Evolutionary conservation across 2,797 vertebrate genomes (phyloP), one percentile per base, ranked within the genome.

Genomic region (Intellagama lesueurii): DNA sequence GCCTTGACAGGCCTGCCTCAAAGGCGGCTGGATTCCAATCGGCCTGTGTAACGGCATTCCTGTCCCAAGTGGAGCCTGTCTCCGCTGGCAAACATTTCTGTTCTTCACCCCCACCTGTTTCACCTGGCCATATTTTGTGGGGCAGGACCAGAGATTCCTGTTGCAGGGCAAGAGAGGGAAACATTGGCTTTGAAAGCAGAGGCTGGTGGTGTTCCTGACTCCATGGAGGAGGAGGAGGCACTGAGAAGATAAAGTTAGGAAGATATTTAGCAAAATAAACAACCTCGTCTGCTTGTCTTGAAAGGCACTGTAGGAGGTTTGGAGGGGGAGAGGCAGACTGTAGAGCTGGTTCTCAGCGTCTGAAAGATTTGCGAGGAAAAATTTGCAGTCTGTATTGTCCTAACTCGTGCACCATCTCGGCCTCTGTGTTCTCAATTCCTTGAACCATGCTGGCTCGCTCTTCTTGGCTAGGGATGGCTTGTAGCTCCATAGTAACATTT

Each of bases 21-120:
- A 7, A 24, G 52, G 70, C 47, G n/a, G 52, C 14, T 28, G 40
- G 66, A 87, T 90, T 90, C 85, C 86, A 87, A 52, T 24, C 6
- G 3, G 2, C 32, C 64, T 14, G 49, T 28, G 73, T 87, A 87
- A 79, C 7, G 6, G 40, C 75, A 64, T 87, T 90, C 85, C 84
- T 40, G 66, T 79, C 81, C 86, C 30, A 79, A 70, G 7, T 9
- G 64, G 79, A 72, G 80, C 47, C 30, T 87, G 72, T 17, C 60
- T 76, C 32, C 0, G 3, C 14, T 26, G 40, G 72, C 76, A 60
- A 68, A 40, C 7, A 3, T 35, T 30, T 26, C 5, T 22, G 26
- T 40, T 49, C 40, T 56, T 56, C 52, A 56, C 32, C 19, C 19
- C 60, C 60, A 64, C 9, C 17, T 22, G 73, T 32, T 69, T n/a